Evolutionary conservation across 2,888 invertebrate species (phyloP).

Genomic region (Cenopis cana): DNA sequence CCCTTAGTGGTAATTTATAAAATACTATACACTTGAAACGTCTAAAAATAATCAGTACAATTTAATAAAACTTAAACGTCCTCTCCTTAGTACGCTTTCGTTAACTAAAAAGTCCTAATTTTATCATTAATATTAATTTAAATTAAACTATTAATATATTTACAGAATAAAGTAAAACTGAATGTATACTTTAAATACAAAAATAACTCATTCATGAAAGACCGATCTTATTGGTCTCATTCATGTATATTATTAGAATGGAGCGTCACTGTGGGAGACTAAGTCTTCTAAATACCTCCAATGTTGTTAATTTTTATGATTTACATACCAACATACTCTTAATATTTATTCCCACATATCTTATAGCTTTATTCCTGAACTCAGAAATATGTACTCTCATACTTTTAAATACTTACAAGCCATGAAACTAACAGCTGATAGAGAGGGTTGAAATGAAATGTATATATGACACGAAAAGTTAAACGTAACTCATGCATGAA

Average conservation of each 20-base stretch:
- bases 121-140: conserved; percentile 60
- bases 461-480: background rate
- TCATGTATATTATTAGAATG: conserved; percentile 36
- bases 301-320: background rate
- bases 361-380: background rate
- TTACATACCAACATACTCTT: background rate
- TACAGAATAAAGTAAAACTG: conserved; percentile 43
- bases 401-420: background rate
- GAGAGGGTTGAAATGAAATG: background rate
- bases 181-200: conserved; percentile 43
- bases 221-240: conserved; percentile 46
- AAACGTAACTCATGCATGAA: background rate
- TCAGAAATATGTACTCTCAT: background rate
- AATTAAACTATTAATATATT: conserved; percentile 49
- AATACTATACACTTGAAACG: conserved; percentile 74
- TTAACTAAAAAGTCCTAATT: conserved; percentile 62
- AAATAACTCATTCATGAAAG: conserved; percentile 37
- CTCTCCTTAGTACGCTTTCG: conserved; percentile 64
- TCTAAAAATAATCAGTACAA: conserved; percentile 84
- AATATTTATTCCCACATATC: background rate
- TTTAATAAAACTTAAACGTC: conserved; percentile 79
- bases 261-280: background rate
- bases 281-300: background rate
- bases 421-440: background rate
- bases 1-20: conserved; percentile 72